Conservation (phyloP, 2,888 invertebrate species). For the Callyntrura guangdongensis region DNA sequence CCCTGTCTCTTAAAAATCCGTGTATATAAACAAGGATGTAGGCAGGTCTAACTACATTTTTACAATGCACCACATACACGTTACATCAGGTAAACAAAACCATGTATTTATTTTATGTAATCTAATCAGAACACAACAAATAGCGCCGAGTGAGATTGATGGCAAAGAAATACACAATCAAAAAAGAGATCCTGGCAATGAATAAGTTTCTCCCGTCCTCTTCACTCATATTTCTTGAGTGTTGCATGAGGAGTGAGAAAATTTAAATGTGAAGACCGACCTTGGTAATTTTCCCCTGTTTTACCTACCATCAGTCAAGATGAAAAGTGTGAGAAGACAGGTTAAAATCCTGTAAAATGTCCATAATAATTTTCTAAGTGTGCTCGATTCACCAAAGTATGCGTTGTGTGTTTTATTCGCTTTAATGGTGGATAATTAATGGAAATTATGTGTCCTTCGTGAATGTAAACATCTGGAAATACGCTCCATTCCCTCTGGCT, state of each 20-base stretch:
- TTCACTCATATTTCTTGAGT: background rate
- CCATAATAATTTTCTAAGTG: background rate
- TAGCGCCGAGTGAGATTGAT: conserved; percentile 33
- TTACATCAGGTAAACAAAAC: conserved; percentile 27
- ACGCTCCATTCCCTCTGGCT: conserved; percentile 53
- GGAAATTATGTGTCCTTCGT: conserved; percentile 67
- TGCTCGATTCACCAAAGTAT: background rate
- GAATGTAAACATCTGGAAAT: conserved; percentile 71
- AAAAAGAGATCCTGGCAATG: conserved; percentile 38
- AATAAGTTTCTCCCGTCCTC: background rate
- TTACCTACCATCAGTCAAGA: background rate
- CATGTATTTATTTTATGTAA: conserved; percentile 36
- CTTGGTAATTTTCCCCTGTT: background rate
- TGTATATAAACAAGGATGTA: background rate
- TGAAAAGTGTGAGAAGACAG: conserved; percentile 11
- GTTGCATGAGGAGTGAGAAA: background rate
- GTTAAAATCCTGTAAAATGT: conserved; percentile 42
- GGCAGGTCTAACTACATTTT: background rate
- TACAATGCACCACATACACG: background rate
- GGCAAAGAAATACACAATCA: background rate
- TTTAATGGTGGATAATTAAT: conserved; percentile 66
- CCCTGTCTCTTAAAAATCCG: background rate
- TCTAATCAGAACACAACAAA: conserved; percentile 33
- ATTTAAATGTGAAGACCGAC: background rate
- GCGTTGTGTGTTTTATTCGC: background rate